Base-by-base conservation (phyloP, 2,113 vertebrate species). In the Apodemus sylvaticus region DNA sequence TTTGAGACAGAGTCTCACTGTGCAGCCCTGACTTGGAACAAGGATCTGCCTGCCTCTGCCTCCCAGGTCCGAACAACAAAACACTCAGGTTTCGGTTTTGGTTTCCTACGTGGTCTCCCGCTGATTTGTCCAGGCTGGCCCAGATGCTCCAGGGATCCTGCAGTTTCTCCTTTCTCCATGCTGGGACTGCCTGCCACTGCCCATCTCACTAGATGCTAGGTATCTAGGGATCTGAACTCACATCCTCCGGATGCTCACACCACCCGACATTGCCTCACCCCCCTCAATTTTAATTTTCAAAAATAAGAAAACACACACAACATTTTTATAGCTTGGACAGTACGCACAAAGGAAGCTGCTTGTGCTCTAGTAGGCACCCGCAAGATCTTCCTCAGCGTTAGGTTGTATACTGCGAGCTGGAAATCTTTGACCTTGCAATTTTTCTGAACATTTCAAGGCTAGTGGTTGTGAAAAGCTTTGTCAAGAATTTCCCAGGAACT, bases 401-500 rank as follows among this genome's bases (percentile, higher is more conserved):
- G 17, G 14, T 7, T 45, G 45, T 26, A 29, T 20, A 3, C 14
- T 29, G 7, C 26, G 29, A 31, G 24, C 90, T 76, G 77, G 62
- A 51, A 77, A 51, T 86, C 86, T 79, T 60, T 66, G 93, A 88
- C 93, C 89, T 97, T 97, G 91, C 16, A n/a, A n/a, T 94, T 51
- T 31, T 94, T 91, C 74, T 93, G 62, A 91, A 94, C 22, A 76
- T 77, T 42, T 17, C 60, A 74, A 92, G 70, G 36, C 87, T 31
- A 48, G 34, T 60, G n/a, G 31, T 86, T 95, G 36, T 77, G 87
- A 93, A 94, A 89, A 92, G 64, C 42, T 90, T 95, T 94, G 53
- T 95, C 78, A 82, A 87, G 86, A 93, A 86, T 95, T 97, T 97
- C 88, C 96, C 91, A 96, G 71, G 83, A 94, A 94, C 20, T 0